Evolutionary conservation across 2,113 vertebrate genomes (phyloP).

Genomic region (Alethe diademata): DNA sequence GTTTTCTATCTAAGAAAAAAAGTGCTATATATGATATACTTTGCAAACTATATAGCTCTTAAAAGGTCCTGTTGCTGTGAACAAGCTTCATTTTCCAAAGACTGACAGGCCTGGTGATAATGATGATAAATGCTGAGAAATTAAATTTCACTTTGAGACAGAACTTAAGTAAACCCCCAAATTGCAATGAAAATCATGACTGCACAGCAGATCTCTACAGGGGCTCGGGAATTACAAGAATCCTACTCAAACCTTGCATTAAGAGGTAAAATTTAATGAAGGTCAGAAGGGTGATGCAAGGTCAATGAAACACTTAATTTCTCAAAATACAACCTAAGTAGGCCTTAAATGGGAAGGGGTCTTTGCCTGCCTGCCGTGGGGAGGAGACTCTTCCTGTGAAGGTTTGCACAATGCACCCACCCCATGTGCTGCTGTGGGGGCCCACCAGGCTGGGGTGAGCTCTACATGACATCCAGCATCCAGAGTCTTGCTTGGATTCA

Average conservation of each 20-base stretch:
- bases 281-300: not conserved
- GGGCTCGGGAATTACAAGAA: not conserved
- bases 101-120: not conserved
- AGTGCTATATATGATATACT: not conserved
- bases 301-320: not conserved
- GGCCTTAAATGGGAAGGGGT: not conserved
- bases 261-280: not conserved
- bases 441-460: accelerated
- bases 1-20: not conserved
- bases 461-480: accelerated
- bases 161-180: not conserved
- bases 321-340: not conserved
- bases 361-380: not conserved
- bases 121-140: not conserved
- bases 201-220: not conserved
- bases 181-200: not conserved
- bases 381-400: not conserved
- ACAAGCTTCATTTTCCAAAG: not conserved
- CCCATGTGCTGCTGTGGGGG: accelerated
- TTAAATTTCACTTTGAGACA: not conserved
- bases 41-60: not conserved
- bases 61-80: not conserved
- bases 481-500: not conserved
- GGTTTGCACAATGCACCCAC: accelerated
- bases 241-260: not conserved